These are phyloP conservation scores for Coleophora deauratella DNA, from an alignment of 2,888 invertebrate species.

Conservation along the genomic window DNA sequence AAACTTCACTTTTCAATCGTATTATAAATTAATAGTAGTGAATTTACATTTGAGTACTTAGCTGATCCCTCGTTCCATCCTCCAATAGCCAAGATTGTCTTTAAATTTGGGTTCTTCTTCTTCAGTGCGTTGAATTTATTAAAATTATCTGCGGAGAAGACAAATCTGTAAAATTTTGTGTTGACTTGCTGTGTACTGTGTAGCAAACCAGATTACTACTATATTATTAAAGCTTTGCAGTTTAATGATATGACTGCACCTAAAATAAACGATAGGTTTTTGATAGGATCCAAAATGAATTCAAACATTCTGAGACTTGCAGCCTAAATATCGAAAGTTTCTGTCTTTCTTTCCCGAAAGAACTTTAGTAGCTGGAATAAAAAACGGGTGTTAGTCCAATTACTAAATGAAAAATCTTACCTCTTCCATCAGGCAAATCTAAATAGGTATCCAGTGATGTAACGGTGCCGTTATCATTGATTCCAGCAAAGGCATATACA, in stretches of 20 bases:
- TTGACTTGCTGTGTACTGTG: background rate
- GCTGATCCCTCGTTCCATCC: conserved; percentile 80
- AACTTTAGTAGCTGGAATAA: no score
- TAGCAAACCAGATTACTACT: no score
- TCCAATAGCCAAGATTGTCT: conserved; percentile 78
- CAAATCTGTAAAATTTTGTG: background rate
- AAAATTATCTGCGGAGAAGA: conserved; percentile 53
- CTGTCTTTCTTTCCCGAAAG: no score
- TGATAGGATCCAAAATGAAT: no score
- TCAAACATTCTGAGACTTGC: no score
- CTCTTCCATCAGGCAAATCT: conserved; percentile 77
- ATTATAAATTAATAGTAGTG: no score
- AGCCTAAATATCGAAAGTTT: no score
- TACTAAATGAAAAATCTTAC: conserved; percentile 33
- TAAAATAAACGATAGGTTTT: no score
- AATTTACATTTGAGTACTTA: conserved; percentile 69
- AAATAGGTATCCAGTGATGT: conserved; percentile 74
- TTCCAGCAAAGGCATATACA: conserved; percentile 82
- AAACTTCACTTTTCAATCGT: no score
- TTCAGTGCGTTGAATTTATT: conserved; percentile 71
- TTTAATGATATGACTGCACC: no score
- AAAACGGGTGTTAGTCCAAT: no score
- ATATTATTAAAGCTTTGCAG: no score
- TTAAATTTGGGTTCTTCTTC: conserved; percentile 58
- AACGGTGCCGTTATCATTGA: conserved; percentile 67